phyloP scores from a whole-genome alignment of 2,888 invertebrate species.

The Cetonia aurata region DNA sequence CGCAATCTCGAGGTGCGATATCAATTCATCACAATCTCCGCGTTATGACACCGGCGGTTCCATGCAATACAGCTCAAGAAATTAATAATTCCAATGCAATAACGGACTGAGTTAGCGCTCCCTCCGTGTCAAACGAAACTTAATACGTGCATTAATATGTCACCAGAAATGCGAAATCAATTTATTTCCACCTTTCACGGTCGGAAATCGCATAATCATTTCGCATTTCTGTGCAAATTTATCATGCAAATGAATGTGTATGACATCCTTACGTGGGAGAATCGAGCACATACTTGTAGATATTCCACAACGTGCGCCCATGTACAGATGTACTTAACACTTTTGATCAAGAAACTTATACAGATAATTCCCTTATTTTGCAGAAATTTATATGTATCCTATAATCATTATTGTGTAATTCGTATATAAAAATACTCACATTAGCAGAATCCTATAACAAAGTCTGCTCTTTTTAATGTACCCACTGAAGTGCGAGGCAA shows the following conservation, averaged over 20 bases:
- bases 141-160: conserved; percentile 67
- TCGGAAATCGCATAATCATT: conserved; percentile 65
- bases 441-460: no score
- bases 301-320: conserved; percentile 1
- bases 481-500: no score
- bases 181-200: conserved; percentile 66
- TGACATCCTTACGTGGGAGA: conserved; percentile 55
- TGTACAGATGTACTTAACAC: conserved; percentile 39
- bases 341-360: conserved; percentile 9
- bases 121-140: conserved; percentile 61
- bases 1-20: conserved; percentile 63
- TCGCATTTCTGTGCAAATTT: conserved; percentile 63
- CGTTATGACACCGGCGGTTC: conserved; percentile 59
- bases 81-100: conserved; percentile 53
- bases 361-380: neutral
- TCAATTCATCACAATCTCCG: conserved; percentile 62
- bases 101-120: conserved; percentile 56
- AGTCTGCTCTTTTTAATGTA: no score
- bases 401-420: no score
- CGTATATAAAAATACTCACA: no score
- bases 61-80: conserved; percentile 52
- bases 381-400: neutral
- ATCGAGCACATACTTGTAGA: conserved; percentile 14
- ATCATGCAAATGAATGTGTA: conserved; percentile 66
- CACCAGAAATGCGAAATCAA: conserved; percentile 67